Evolutionary conservation across 1,140 invertebrate species (phyloP).

Genomic region (Aphis gossypii): DNA sequence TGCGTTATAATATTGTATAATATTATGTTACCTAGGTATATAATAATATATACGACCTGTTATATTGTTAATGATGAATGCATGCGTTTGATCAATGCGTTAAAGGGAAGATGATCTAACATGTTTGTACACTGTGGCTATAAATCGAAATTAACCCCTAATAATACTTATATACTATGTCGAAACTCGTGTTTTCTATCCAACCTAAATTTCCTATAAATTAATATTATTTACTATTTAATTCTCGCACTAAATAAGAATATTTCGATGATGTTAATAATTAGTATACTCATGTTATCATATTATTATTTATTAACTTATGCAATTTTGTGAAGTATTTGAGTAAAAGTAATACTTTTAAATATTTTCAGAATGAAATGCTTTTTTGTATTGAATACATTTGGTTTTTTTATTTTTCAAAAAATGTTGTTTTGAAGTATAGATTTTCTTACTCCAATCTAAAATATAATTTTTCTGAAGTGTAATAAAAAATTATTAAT

Average conservation of each 20-base stretch:
- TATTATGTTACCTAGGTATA: neutral
- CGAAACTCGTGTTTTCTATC: neutral
- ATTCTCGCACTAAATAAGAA: neutral
- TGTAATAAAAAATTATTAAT: too few species aligned
- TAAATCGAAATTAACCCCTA: neutral
- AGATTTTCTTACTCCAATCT: too few species aligned
- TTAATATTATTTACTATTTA: neutral
- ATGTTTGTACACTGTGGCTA: neutral
- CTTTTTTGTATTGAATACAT: too few species aligned
- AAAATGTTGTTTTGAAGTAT: too few species aligned
- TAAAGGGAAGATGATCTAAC: neutral
- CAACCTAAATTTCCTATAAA: neutral
- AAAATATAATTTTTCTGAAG: too few species aligned
- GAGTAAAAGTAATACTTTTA: too few species aligned
- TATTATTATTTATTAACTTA: too few species aligned
- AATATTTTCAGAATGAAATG: too few species aligned
- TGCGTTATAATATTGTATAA: neutral
- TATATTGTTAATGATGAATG: constrained; percentile 4
- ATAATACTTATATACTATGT: neutral
- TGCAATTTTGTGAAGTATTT: too few species aligned
- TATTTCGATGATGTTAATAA: neutral
- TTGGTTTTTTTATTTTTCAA: too few species aligned
- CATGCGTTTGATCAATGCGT: neutral
- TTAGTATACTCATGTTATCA: too few species aligned
- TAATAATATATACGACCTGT: neutral